phyloP scores from a whole-genome alignment of 1,140 invertebrate species.

The Coptotermes formosanus region DNA sequence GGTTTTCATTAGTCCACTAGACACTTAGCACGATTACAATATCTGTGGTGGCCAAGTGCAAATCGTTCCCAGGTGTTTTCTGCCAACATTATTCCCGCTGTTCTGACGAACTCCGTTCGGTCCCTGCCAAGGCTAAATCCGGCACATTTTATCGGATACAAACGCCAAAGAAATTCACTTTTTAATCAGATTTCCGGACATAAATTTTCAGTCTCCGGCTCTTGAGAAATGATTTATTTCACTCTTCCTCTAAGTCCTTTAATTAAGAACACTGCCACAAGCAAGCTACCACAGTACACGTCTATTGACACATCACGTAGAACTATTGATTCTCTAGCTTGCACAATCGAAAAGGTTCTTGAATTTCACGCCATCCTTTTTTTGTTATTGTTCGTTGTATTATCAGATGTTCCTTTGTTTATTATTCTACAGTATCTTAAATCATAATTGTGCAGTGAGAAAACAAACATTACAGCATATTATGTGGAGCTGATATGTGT shows the following conservation, averaged over 20 bases:
- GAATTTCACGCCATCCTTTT: neutral
- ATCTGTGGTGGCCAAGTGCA: no score
- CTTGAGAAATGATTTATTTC: neutral
- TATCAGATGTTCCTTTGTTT: neutral
- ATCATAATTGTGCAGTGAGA: neutral
- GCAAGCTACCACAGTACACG: neutral
- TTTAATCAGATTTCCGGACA: no score
- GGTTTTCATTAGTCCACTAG: no score
- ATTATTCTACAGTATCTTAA: neutral
- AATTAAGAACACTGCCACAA: neutral
- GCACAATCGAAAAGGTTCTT: neutral
- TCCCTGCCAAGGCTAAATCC: no score
- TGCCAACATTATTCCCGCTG: no score
- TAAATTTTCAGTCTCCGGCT: no score
- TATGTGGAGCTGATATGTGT: neutral
- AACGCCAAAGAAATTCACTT: no score
- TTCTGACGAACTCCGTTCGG: no score
- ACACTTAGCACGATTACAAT: no score
- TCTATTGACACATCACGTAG: neutral
- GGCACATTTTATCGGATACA: no score
- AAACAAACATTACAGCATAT: neutral
- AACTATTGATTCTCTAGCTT: neutral
- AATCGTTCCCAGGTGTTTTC: no score
- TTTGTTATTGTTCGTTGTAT: neutral
- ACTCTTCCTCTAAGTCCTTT: neutral